Conservation (phyloP, 2,888 invertebrate species). For the Epiblema foenella region DNA sequence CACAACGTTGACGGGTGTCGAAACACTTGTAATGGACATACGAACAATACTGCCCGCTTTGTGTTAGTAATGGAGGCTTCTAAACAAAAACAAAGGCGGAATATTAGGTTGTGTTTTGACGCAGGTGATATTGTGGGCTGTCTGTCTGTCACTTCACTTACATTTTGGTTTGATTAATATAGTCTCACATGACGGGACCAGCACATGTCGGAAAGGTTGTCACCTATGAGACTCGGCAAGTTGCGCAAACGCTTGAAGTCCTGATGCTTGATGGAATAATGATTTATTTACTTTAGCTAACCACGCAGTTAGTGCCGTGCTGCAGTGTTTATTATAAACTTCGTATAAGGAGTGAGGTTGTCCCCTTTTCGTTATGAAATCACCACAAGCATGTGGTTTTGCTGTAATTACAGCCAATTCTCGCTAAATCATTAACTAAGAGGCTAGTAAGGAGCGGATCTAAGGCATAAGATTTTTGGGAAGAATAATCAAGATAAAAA, state of each 20-base stretch:
- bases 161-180: slow-evolving; percentile 70
- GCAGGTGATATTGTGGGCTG: slow-evolving; percentile 70
- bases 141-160: slow-evolving; percentile 64
- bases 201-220: slow-evolving; percentile 54
- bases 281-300: slow-evolving; percentile 40
- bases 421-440: slow-evolving; percentile 1
- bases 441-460: neutral
- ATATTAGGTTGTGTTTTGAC: slow-evolving; percentile 71
- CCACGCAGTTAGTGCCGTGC: slow-evolving; percentile 30
- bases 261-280: slow-evolving; percentile 41
- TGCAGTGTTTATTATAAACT: slow-evolving; percentile 34
- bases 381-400: slow-evolving; percentile 18
- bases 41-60: slow-evolving; percentile 70
- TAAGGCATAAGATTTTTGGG: neutral
- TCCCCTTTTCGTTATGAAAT: slow-evolving; percentile 18
- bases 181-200: slow-evolving; percentile 59
- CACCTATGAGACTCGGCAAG: slow-evolving; percentile 53
- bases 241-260: slow-evolving; percentile 52
- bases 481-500: neutral
- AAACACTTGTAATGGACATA: slow-evolving; percentile 70
- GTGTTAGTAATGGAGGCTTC: slow-evolving; percentile 65
- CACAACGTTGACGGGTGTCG: slow-evolving; percentile 77
- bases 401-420: slow-evolving; percentile 10
- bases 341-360: slow-evolving; percentile 12
- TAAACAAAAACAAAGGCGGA: slow-evolving; percentile 72